Conservation (phyloP, 2,797 vertebrate genomes). For the Coregonus sp. region DNA sequence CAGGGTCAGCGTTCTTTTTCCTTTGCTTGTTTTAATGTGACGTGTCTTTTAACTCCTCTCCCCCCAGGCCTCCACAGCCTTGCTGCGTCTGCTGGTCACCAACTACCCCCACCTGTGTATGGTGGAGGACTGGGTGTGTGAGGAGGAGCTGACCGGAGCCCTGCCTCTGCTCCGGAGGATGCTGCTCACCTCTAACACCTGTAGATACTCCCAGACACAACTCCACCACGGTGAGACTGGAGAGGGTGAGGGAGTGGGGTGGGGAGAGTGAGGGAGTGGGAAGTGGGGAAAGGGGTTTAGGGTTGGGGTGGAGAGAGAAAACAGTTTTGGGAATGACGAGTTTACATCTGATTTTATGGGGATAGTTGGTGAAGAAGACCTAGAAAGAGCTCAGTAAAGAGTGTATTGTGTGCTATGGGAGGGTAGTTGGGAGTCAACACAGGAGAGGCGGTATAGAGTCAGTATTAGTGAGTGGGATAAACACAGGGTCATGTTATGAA, state of each 20-base stretch:
- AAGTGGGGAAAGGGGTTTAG: neutral
- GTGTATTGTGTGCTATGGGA: neutral
- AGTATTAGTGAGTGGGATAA: no score
- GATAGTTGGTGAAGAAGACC: neutral
- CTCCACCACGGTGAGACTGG: constrained; percentile 86
- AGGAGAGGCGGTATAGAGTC: neutral
- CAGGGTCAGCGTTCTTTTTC: neutral
- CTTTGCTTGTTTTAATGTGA: neutral
- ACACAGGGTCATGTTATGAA: neutral
- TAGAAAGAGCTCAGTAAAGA: neutral
- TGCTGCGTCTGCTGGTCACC: constrained; percentile 92
- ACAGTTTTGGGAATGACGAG: neutral
- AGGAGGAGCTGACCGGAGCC: constrained; percentile 95
- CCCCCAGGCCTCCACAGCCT: constrained; percentile 87
- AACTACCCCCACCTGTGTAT: constrained; percentile 97
- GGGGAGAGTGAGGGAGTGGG: neutral
- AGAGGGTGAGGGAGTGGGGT: constrained; percentile 14
- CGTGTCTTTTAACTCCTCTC: neutral
- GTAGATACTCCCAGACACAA: constrained; percentile 89
- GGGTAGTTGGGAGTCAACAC: neutral
- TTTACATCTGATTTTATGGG: neutral
- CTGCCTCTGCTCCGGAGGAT: constrained; percentile 89
- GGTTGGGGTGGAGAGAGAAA: neutral
- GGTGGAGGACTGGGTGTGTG: constrained; percentile 98
- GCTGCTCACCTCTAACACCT: constrained; percentile 88